Evolutionary conservation across 2,113 vertebrate species (phyloP), one percentile per base, ranked within the genome.

Genomic region (Ctenodactylus gundi): DNA sequence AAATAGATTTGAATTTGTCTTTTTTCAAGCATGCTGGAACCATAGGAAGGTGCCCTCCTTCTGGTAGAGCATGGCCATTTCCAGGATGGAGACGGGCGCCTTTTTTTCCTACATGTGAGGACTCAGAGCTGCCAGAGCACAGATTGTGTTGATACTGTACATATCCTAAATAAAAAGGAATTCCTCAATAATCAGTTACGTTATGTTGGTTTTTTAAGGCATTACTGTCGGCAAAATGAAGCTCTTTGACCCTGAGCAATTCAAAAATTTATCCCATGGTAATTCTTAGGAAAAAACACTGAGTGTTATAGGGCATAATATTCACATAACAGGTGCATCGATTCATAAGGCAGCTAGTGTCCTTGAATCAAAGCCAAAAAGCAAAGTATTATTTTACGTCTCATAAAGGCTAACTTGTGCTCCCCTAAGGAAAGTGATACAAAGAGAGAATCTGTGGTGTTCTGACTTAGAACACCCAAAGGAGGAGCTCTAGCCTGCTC

Each of bases 351-450:
- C 10, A 34, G 53, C 78, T 41, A 64, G 10, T 80, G 18, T 84
- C 53, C 87, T 93, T 94, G 70, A 65, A 9, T 84, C 81, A 96
- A 78, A 93, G 65, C 25, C 87, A 86, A 88, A 96, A 87, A 20
- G 14, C 53, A 90, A 75, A 77, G 9, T 76, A 39, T 76, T 84
- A 91, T 82, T 96, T 67, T 90, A 46, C 18, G 57, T 62, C 10
- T 77, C 82, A 15, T 73, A 15, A 82, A 90, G 27, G 8, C 64
- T 85, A 29, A 60, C 95, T 83, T 85, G 17, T 84, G 34, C 75
- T 25, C 81, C 49, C 21, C 72, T 57, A 77, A 67, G 67, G n/a
- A 80, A 81, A 84, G 90, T 46, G 10, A 95, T 85, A 67, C 58
- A 81, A 87, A 41, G 64, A 58, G 80, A 88, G 87, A 81, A 87